Evolutionary conservation across 2,797 vertebrate species (phyloP).

Genomic region (Ataeniobius toweri): DNA sequence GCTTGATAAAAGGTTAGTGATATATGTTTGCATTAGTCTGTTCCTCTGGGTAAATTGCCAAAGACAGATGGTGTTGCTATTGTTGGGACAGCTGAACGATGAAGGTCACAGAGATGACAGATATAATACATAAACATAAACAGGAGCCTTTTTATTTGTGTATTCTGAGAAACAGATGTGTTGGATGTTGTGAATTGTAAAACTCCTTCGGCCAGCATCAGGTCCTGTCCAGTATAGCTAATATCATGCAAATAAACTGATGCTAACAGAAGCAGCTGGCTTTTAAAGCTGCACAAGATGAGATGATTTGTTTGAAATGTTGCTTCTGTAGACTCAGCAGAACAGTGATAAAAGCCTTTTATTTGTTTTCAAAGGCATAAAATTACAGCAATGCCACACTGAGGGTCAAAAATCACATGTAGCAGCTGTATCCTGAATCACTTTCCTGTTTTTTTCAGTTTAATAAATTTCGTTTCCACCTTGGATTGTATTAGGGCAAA

Average conservation of each 20-base stretch:
- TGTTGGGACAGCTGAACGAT: slow-evolving; percentile 30
- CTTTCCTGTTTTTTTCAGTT: background rate
- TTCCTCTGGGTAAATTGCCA: slow-evolving; percentile 13
- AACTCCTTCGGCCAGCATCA: slow-evolving; percentile 5
- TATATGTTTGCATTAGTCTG: slow-evolving; percentile 14
- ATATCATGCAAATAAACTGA: background rate
- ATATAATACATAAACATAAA: slow-evolving; percentile 33
- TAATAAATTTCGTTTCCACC: background rate
- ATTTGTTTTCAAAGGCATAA: background rate
- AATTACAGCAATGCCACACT: background rate
- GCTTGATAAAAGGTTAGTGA: slow-evolving; percentile 12
- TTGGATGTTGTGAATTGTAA: background rate
- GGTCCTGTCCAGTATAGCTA: background rate
- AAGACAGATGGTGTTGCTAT: slow-evolving; percentile 33
- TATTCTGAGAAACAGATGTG: background rate
- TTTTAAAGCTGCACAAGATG: slow-evolving; percentile 14
- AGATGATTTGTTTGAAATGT: slow-evolving; percentile 4
- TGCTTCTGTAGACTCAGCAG: background rate
- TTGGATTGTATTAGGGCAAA: background rate
- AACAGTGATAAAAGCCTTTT: background rate
- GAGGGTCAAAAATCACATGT: background rate
- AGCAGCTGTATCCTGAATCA: background rate
- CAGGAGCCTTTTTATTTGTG: slow-evolving; percentile 1
- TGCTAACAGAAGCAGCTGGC: slow-evolving; percentile 2
- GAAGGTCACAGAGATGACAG: slow-evolving; percentile 28